A percentile compares a stretch with the other conserved stretches of the same genome.
phyloP scores from a whole-genome alignment of 2,888 invertebrate genomes.

The Andrena dorsata region DNA sequence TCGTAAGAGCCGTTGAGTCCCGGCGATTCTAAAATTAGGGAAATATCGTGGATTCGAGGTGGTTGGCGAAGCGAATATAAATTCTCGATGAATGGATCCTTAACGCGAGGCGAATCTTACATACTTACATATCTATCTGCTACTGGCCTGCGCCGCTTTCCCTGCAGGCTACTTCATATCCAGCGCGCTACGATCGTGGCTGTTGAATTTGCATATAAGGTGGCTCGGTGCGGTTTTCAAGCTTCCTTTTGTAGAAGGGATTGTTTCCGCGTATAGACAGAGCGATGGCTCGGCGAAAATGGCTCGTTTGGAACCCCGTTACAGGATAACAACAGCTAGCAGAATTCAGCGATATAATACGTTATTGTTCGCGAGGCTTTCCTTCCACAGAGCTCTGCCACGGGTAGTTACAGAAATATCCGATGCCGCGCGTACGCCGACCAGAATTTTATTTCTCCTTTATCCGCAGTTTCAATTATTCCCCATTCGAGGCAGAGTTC shows the following conservation, averaged over 20 bases:
- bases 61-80: conserved; percentile 3
- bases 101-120: conserved; percentile 17
- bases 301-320: conserved; percentile 43
- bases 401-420: conserved; percentile 2
- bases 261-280: conserved; percentile 43
- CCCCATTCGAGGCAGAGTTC: neutral
- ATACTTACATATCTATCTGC: conserved; percentile 31
- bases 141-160: conserved; percentile 38
- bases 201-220: conserved; percentile 70
- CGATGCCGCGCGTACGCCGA: neutral
- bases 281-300: conserved; percentile 46
- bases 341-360: conserved; percentile 27
- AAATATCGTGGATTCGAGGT: neutral
- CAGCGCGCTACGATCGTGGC: conserved; percentile 29
- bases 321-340: conserved; percentile 21
- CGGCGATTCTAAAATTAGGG: neutral
- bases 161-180: conserved; percentile 49
- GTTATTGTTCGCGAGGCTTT: conserved; percentile 13
- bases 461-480: conserved; percentile 17
- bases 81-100: conserved; percentile 31
- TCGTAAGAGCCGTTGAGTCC: neutral
- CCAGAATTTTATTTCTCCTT: neutral
- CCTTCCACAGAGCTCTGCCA: neutral
- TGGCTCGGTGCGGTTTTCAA: conserved; percentile 53
- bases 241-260: conserved; percentile 51